Evolutionary conservation across 1,140 invertebrate species (phyloP), one percentile per base, ranked within the genome.

Genomic region (Triops cancriformis): DNA sequence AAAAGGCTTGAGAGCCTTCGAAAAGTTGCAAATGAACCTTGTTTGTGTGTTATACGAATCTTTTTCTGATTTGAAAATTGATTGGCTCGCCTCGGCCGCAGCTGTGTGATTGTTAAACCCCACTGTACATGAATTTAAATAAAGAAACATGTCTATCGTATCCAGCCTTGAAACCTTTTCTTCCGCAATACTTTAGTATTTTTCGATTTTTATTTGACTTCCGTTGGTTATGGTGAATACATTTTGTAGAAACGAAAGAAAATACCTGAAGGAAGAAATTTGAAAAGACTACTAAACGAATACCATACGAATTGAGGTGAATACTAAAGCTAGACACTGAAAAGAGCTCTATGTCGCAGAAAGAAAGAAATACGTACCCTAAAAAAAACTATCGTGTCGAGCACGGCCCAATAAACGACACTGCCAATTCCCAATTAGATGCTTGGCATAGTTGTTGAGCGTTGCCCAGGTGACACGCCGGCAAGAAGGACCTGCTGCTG

Each of bases 21-120:
- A 18, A 64, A 10, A 18, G 51, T 37, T 37, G 31, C 31, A 37
- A 37, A 37, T 37, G 31, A 37, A 37, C 2, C 31, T 37, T 37
- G 31, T 37, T 37, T 64, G 51, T 18, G 51, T 64, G 23, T 64
- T 14, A 64, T 64, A 37, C 31, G 7, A 37, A 37, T 64, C 14
- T 23, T 64, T 9, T 23, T 64, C 10, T 64, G 18, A 64, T 23
- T 64, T 64, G 51, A 5, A 37, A n/a, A n/a, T 64, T 64, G 51
- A 64, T 64, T 64, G 51, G 51, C 51, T 64, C 23, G 31, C 31
- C 31, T 37, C 31, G 7, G 31, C 31, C 14, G 51, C 6, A 7
- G 51, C 51, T 64, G 51, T 64, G 51, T 64, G 51, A 64, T n/a
- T 64, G 51, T 64, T 64, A n/a, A n/a, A 64, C 51, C 23, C 51